Evolutionary conservation across 2,797 vertebrate genomes (phyloP).

Genomic region (Gallinago nigripennis): DNA sequence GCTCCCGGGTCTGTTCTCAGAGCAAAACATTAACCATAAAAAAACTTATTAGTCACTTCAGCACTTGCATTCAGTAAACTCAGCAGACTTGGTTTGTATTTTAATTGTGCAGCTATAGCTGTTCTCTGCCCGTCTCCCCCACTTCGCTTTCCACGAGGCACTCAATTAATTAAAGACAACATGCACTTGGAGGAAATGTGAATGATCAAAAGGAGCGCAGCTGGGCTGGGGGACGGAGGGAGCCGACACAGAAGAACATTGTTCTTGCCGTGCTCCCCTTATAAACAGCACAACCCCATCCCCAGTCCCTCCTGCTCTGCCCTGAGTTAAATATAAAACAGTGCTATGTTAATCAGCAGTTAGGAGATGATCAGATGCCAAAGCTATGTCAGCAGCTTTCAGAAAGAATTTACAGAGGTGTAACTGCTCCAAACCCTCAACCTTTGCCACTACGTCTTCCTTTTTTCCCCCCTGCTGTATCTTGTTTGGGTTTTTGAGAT

Average conservation of each 20-base stretch:
- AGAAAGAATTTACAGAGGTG: conserved; percentile 42
- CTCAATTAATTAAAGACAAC: conserved; percentile 50
- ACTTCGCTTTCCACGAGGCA: neutral
- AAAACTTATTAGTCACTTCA: conserved; percentile 44
- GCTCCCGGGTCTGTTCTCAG: neutral
- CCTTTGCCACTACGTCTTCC: conserved; percentile 51
- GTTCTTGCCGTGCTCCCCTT: conserved; percentile 48
- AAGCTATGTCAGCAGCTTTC: conserved; percentile 76
- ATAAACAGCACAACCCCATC: conserved; percentile 55
- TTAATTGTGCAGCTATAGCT: conserved; percentile 24
- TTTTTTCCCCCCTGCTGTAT: neutral
- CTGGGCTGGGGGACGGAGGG: neutral
- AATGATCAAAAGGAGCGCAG: conserved; percentile 24
- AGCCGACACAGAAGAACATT: conserved; percentile 13
- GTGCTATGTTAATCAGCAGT: conserved; percentile 79
- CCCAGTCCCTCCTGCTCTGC: conserved; percentile 60
- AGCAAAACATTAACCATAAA: conserved; percentile 1
- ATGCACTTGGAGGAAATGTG: conserved; percentile 8
- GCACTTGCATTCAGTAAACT: conserved; percentile 8
- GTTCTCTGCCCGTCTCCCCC: neutral
- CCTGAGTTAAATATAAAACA: conserved; percentile 87
- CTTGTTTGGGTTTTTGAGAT: conserved; percentile 1
- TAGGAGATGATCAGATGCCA: conserved; percentile 67
- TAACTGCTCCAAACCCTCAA: conserved; percentile 47
- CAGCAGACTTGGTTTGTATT: conserved; percentile 40